phyloP scores from a whole-genome alignment of 2,113 vertebrate species.

The Lonchura striata region DNA sequence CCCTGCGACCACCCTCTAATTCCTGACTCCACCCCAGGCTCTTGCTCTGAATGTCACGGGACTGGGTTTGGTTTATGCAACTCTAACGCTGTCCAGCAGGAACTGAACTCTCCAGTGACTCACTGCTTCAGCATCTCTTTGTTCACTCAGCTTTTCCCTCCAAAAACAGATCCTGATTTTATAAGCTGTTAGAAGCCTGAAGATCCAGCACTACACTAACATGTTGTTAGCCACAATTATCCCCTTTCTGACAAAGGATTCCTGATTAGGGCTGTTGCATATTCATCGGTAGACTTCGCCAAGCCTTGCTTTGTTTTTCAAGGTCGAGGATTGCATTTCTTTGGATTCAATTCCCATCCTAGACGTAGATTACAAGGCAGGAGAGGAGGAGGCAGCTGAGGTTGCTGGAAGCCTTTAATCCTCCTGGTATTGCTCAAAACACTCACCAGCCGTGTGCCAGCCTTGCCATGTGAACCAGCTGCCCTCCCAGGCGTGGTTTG shows the following conservation, averaged over 20 bases:
- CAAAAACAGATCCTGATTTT: background rate
- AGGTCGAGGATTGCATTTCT: constrained; percentile 59
- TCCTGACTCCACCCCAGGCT: background rate
- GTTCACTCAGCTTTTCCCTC: constrained; percentile 9
- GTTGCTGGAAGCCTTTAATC: background rate
- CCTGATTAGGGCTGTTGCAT: constrained; percentile 57
- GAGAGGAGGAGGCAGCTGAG: constrained; percentile 35
- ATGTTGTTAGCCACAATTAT: constrained; percentile 43
- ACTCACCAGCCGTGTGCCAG: background rate
- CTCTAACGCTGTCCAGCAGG: background rate
- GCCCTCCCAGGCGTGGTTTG: background rate
- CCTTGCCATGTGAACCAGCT: accelerated
- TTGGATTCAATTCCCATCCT: constrained; percentile 58
- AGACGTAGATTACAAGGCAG: constrained; percentile 37
- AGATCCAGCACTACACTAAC: constrained; percentile 32
- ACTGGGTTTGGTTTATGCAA: background rate
- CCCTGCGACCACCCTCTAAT: background rate
- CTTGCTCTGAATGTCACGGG: background rate
- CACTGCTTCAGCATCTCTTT: background rate
- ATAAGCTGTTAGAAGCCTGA: constrained; percentile 28
- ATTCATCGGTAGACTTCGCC: constrained; percentile 18
- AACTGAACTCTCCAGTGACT: background rate
- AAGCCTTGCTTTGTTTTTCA: constrained; percentile 57
- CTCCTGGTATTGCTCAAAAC: background rate
- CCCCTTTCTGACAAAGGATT: constrained; percentile 29